Evolutionary conservation across 2,113 vertebrate species (phyloP).

Genomic region (Carollia perspicillata): DNA sequence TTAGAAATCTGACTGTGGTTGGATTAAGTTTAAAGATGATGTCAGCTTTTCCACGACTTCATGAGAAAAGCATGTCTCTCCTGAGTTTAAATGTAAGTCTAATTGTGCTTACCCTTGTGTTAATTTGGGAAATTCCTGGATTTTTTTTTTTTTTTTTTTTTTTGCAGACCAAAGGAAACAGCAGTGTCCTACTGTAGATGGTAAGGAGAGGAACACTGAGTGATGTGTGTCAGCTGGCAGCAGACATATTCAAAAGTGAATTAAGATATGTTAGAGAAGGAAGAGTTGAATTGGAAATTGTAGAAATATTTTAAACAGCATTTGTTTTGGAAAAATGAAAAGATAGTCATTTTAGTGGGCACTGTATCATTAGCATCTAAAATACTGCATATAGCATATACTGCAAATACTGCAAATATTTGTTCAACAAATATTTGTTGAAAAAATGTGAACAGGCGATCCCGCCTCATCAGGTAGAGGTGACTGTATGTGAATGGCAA

Average conservation of each 20-base stretch:
- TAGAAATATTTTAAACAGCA: background rate
- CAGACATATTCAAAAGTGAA: background rate
- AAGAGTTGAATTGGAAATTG: background rate
- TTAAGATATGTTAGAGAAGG: background rate
- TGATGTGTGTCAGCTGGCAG: background rate
- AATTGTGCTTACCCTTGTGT: constrained; percentile 74
- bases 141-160: constrained; percentile 63
- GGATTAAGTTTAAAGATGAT: constrained; percentile 78
- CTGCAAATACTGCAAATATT: background rate
- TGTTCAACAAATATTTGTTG: background rate
- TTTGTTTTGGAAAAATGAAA: background rate
- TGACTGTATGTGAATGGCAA: background rate
- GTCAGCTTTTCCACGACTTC: constrained; percentile 85
- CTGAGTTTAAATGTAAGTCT: constrained; percentile 78
- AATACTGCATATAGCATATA: background rate
- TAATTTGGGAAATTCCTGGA: constrained; percentile 61
- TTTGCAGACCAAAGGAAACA: background rate
- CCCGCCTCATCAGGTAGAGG: background rate
- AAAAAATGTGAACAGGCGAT: background rate
- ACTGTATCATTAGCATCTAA: background rate
- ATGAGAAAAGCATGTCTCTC: constrained; percentile 73
- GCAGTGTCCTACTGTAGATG: background rate
- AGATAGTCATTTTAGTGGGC: background rate
- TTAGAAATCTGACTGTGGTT: constrained; percentile 76
- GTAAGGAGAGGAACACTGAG: background rate